These are phyloP conservation scores for Myathropa florea DNA, from an alignment of 2,888 invertebrate genomes.

Conservation along the genomic window DNA sequence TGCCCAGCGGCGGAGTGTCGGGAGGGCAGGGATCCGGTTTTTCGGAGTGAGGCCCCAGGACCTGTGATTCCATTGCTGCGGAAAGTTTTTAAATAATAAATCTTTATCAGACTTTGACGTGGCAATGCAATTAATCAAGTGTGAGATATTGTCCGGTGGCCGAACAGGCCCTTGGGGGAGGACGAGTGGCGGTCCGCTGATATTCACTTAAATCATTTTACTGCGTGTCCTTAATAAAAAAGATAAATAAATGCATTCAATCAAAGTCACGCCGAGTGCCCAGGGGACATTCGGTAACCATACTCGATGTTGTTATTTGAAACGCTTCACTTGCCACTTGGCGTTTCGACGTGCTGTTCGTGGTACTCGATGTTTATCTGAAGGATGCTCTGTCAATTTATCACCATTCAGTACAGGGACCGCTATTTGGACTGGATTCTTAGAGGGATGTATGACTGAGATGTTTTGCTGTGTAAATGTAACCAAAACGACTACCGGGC, in stretches of 20 bases:
- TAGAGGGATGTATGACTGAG: too few species aligned
- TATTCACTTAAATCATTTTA: conserved; percentile 25
- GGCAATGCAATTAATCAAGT: conserved; percentile 49
- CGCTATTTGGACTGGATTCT: too few species aligned
- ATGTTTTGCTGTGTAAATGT: too few species aligned
- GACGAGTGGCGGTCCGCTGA: not conserved
- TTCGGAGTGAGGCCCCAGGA: not conserved
- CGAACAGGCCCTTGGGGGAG: not conserved
- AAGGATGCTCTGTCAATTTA: too few species aligned
- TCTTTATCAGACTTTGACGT: conserved; percentile 53
- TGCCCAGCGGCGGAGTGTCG: not conserved
- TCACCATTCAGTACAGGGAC: too few species aligned
- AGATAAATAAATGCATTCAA: conserved; percentile 58
- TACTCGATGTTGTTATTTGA: not conserved
- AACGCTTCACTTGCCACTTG: not conserved
- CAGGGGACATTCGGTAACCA: not conserved
- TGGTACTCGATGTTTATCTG: not conserved
- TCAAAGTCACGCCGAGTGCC: conserved; percentile 35
- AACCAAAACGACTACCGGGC: too few species aligned
- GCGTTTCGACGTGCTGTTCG: too few species aligned
- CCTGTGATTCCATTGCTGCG: not conserved
- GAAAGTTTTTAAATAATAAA: conserved; percentile 47
- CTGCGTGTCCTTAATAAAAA: conserved; percentile 25
- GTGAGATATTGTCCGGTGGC: conserved; percentile 3
- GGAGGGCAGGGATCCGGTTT: not conserved